Percentiles rank a stretch among this genome's conserved stretches.
Evolutionary conservation across 2,888 invertebrate species (phyloP).

Genomic region (Hirtodrosophila histrioides): DNA sequence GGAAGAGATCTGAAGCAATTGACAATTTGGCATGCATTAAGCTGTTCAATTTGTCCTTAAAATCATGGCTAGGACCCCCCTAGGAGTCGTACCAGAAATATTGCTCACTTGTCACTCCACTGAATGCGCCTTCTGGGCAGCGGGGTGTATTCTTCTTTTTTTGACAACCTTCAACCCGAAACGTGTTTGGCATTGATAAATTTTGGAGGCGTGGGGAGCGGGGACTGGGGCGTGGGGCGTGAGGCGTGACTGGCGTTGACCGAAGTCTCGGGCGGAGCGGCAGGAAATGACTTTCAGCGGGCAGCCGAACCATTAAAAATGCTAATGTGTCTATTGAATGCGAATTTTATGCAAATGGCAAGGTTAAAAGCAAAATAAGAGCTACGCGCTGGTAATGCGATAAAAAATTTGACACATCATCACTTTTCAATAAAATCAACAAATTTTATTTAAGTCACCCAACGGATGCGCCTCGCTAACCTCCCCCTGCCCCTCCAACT

Average conservation of each 20-base stretch:
- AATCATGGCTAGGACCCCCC: constrained; percentile 43
- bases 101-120: constrained; percentile 78
- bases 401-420: constrained; percentile 80
- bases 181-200: constrained; percentile 78
- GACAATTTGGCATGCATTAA: constrained; percentile 73
- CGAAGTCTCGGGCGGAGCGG: constrained; percentile 15
- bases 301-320: constrained; percentile 75
- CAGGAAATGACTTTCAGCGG: constrained; percentile 62
- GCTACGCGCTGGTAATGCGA: constrained; percentile 75
- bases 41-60: constrained; percentile 71
- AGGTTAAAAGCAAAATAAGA: constrained; percentile 78
- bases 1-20: constrained; percentile 41
- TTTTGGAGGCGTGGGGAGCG: constrained; percentile 27
- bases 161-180: constrained; percentile 54
- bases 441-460: constrained; percentile 80
- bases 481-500: constrained; percentile 1
- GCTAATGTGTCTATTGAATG: constrained; percentile 80
- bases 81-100: constrained; percentile 53
- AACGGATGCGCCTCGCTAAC: constrained; percentile 65
- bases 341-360: constrained; percentile 79
- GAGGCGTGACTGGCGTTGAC: constrained; percentile 26
- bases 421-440: constrained; percentile 80
- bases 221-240: constrained; percentile 2
- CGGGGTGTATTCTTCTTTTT: constrained; percentile 13
- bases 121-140: constrained; percentile 46